phyloP scores from a whole-genome alignment of 2,113 vertebrate genomes.

The Gymnobelideus leadbeateri region DNA sequence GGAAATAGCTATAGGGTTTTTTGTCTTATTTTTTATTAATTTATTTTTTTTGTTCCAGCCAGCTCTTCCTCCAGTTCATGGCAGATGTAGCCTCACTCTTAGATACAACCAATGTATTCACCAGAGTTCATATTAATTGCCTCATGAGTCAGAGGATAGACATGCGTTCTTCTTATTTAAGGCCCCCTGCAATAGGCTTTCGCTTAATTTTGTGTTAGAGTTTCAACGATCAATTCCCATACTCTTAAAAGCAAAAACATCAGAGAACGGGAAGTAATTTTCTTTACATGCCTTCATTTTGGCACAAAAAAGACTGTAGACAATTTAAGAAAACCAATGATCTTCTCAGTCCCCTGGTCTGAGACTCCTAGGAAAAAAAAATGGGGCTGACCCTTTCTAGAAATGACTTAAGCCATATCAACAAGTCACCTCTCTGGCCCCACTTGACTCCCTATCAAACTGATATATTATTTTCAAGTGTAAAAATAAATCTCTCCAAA shows the following conservation, averaged over 20 bases:
- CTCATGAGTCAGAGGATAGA: constrained; percentile 67
- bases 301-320: not conserved
- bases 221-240: constrained; percentile 43
- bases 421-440: constrained; percentile 11
- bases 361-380: not conserved
- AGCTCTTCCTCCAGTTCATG: constrained; percentile 60
- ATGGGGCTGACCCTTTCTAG: not conserved
- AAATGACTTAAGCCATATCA: constrained; percentile 9
- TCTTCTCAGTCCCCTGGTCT: not conserved
- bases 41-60: constrained; percentile 48
- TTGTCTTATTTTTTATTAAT: constrained; percentile 58
- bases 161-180: constrained; percentile 61
- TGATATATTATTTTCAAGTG: constrained; percentile 25
- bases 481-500: constrained; percentile 49
- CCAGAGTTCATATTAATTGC: constrained; percentile 76
- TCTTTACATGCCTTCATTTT: constrained; percentile 41
- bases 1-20: constrained; percentile 43
- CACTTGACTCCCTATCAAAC: constrained; percentile 12
- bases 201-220: constrained; percentile 52
- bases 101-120: constrained; percentile 71
- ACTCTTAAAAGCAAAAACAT: constrained; percentile 46
- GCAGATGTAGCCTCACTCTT: constrained; percentile 34
- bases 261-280: not conserved
- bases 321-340: not conserved
- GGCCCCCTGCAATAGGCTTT: constrained; percentile 50